Evolutionary conservation across 2,888 invertebrate species (phyloP), one percentile per base, ranked within the genome.

Genomic region (Ophion slaviceki): DNA sequence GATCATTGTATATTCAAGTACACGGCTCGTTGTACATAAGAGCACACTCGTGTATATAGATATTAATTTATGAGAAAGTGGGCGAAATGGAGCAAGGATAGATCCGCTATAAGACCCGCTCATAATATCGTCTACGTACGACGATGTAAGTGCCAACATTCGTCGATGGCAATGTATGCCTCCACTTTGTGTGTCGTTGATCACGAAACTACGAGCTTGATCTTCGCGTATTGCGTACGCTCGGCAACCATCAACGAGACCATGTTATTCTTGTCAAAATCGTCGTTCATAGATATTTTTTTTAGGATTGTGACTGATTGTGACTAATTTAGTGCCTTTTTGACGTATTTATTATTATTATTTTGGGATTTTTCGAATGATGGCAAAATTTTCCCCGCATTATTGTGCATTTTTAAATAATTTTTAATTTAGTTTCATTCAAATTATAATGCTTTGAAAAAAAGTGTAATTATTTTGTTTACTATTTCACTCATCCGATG

Each of bases 51-150:
- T 5, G 1, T 71, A 59, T 40, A 45, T 76, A 72, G 20, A 61
- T 62, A 80, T 70, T 71, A 71, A 82, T 82, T 61, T 66, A 72
- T 77, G 59, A 71, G 77, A 68, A 79, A 67, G 83, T 80, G 83
- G 74, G 80, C 83, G 80, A 83, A 83, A 74, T 66, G 80, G 79
- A 68, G 83, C 83, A 67, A 83, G 74, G 74, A 83, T 83, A 83
- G 74, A 74, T 74, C 32, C 61, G 61, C 67, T 8, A 40, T 40
- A 59, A 57, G 57, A n/a, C 6, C 57, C n/a, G 1, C 10, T 61
- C 24, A 17, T 24, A 20, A 24, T 61, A 2, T 61, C 57, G 57
- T 57, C 10, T 20, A 61, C 11, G 20, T 10, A 24, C 10, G 8
- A 24, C 20, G 61, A 61, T 17, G 40, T 61, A 20, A 20, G 1